Evolutionary conservation across 2,888 invertebrate species (phyloP), one percentile per base, ranked within the genome.

Genomic region (Trypoxylon attenuatum): DNA sequence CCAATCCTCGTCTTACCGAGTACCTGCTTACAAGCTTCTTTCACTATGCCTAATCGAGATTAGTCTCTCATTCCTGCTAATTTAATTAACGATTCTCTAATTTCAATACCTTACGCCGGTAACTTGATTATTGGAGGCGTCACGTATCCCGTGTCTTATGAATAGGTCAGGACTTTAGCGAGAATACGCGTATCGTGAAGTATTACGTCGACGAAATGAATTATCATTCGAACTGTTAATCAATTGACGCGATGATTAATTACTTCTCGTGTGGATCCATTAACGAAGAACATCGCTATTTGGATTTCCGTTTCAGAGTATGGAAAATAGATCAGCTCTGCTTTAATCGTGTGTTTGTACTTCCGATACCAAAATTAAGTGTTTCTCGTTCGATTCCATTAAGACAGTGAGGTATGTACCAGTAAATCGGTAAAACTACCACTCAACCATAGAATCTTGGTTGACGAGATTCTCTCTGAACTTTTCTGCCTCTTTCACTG

Each of bases 11-110:
- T 62, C 33, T 71, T 64, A 60, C 62, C 68, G 23, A 61, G 61
- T 76, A 76, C 59, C 69, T 69, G 69, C 73, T 76, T 75, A 33
- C 45, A 69, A 53, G 53, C 62, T 68, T 54, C 62, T 75, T 75
- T 70, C 54, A 41, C 56, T 63, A 47, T 10, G 27, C n/a, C 39
- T 10, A 23, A 43, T 33, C 10, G 15, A 41, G 22, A 6, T 15
- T 16, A 21, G 5, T 8, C 45, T 25, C 51, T 52, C 22, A 23
- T 19, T 51, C 25, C 27, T 47, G 22, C 27, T 47, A 22, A 46
- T 38, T 25, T n/a, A 16, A 39, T 56, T 43, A 21, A 22, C 47
- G 15, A 25, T 2, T 39, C 33, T n/a, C 21, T 33, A 25, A 8
- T 54, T 21, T 2, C 19, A n/a, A 15, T 5, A 4, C n/a, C 8